Base-by-base conservation (phyloP, 2,113 vertebrate genomes). In the Albula glossodonta region DNA sequence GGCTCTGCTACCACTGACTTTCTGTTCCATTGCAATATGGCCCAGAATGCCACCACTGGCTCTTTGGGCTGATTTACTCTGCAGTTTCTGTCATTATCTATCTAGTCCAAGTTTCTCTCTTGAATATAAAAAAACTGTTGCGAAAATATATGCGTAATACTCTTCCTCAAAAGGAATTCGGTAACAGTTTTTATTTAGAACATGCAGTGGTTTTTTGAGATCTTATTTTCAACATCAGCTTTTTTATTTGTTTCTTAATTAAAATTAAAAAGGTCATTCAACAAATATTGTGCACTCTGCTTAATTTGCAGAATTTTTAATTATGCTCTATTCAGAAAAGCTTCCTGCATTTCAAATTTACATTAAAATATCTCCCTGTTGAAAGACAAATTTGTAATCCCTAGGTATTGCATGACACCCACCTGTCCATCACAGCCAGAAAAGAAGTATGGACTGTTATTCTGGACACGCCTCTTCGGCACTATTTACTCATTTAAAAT, bases 401-500 rank as follows among this genome's bases (percentile, higher is more conserved):
- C 31, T 1, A 41, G 31, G 31, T 41, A 41, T 41, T 41, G 31
- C 31, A 41, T 41, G 31, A 41, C 31, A 41, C 31, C 31, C 31
- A 41, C 31, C 31, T 41, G 17, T 56, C 83, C 52, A 84, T 84
- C 51, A 56, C 50, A n/a, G 57, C 22, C 51, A 22, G n/a, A 74
- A 74, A n/a, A 74, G 19, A 0, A 70, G 31, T 41, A 56, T 25
- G 17, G 51, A 53, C 31, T 8, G 4, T 19, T 6, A 56, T 74
- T 80, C 49, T 19, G 74, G 25, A 88, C 51, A 70, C 50, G 10
- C 19, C n/a, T 74, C n/a, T n/a, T n/a, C 70, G 1, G 56, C 22
- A 57, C 86, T 84, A 86, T 87, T 86, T 88, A 70, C 88, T 83
- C 78, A 87, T 66, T 70, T 81, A 83, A 41, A 85, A 81, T 83